Evolutionary conservation across 2,888 invertebrate genomes (phyloP).

Genomic region (Linnaemya tessellans): DNA sequence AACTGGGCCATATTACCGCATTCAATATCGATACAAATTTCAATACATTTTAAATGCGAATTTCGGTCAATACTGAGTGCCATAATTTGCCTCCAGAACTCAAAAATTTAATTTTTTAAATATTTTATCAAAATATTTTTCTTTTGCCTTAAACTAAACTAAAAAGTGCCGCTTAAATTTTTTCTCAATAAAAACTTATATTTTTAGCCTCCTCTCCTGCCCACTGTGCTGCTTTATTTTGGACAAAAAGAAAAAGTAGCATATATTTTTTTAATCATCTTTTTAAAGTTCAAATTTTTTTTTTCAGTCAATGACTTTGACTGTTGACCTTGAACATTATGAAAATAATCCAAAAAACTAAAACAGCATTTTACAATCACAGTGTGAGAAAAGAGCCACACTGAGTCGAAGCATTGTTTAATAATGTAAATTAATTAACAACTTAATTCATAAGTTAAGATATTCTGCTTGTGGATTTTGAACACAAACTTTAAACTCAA

Average conservation of each 20-base stretch:
- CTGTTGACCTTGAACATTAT: slow-evolving; percentile 56
- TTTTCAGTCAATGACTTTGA: slow-evolving; percentile 47
- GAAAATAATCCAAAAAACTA: slow-evolving; percentile 19
- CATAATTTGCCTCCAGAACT: too few species aligned
- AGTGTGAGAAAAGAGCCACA: background rate
- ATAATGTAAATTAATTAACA: slow-evolving; percentile 43
- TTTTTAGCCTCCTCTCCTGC: background rate
- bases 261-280: slow-evolving; percentile 24
- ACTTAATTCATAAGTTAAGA: slow-evolving; percentile 19
- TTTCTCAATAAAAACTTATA: too few species aligned
- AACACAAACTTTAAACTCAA: background rate
- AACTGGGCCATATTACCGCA: too few species aligned
- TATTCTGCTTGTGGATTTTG: background rate
- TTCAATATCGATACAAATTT: too few species aligned
- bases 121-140: too few species aligned
- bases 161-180: too few species aligned
- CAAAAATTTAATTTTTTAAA: too few species aligned
- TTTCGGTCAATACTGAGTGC: too few species aligned
- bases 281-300: slow-evolving; percentile 24
- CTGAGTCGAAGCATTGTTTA: background rate
- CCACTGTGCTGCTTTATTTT: background rate
- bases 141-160: too few species aligned
- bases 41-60: too few species aligned
- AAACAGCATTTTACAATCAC: background rate
- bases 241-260: background rate